Base-by-base conservation (phyloP, 1,140 invertebrate genomes). In the Drosophila sp. region DNA sequence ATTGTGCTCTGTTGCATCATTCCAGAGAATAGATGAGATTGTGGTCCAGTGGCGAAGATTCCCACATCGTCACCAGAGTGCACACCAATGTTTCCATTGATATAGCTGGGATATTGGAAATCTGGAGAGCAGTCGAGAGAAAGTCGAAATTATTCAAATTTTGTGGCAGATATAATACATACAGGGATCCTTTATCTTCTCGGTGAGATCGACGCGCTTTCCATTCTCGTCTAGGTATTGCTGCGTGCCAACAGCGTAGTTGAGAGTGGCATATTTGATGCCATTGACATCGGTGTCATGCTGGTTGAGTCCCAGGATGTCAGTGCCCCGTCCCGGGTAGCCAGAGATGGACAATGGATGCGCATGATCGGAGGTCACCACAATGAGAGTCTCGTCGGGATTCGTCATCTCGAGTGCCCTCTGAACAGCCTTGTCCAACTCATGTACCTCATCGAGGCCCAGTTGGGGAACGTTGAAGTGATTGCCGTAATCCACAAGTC, bases 1-100 rank as follows among this genome's bases (percentile, higher is more conserved):
- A 97, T 94, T 74, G 96, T 95, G 86, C 94, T 95, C 90, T 97
- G 96, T 72, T 97, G 96, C 89, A 96, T 95, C 1, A 95, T 94
- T n/a, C 96, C 95, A 18, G 94, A 93, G 62, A 97, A 94, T 2
- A 97, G 91, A 81, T 97, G 95, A 4, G 65, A 71, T 38, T 89
- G 83, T 0, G 97, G 96, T 4, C 92, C 92, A 1, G 80, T 92
- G 0, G 95, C 94, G 86, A 93, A 95, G 7, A 95, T 92, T 0
- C 93, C 93, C 0, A 95, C 95, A 80, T 96, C 95, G 38, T 96
- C 95, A 0, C 95, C 95, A 0, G 94, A 94, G 70, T 96, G 95
- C 0, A 94, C 94, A 67, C 95, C n/a, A 76, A 91, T 0, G 8
- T 2, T 9, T 90, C 86, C 2, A 90, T 93, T 13, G 90, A 93